Conservation (phyloP, 2,888 invertebrate genomes). For the Drosophila infuscata region DNA sequence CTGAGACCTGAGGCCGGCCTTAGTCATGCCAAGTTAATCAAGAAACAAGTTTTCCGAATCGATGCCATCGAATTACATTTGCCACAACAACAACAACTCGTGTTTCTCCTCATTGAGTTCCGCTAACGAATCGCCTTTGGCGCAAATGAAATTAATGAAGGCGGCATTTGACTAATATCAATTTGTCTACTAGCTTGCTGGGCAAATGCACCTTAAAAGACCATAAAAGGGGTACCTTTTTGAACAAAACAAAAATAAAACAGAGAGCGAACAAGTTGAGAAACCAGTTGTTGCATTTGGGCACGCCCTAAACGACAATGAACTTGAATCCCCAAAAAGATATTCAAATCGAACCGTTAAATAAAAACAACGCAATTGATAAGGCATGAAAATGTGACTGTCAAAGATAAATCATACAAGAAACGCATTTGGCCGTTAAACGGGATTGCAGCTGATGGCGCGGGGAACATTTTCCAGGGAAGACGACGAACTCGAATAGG, state of each 20-base stretch:
- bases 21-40: conserved; percentile 59
- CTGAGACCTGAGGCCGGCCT: conserved; percentile 46
- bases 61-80: conserved; percentile 55
- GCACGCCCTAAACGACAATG: conserved; percentile 62
- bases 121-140: conserved; percentile 50
- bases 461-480: conserved; percentile 14
- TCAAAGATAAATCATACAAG: conserved; percentile 70
- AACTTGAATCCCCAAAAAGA: conserved; percentile 53
- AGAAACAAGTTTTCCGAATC: conserved; percentile 65
- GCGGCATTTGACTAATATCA: conserved; percentile 48
- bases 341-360: conserved; percentile 61
- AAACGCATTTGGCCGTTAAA: conserved; percentile 41
- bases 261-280: neutral
- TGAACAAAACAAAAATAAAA: neutral
- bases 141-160: conserved; percentile 28
- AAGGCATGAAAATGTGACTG: conserved; percentile 66
- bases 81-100: conserved; percentile 23
- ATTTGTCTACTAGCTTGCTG: conserved; percentile 16
- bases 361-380: conserved; percentile 49
- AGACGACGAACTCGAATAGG: conserved; percentile 34
- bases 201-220: conserved; percentile 22
- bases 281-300: conserved; percentile 28
- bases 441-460: conserved; percentile 13
- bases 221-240: conserved; percentile 12
- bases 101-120: conserved; percentile 49